Percentiles rank a stretch among this genome's conserved stretches.
These are phyloP conservation scores for Drosophila ogumai DNA, from an alignment of 1,140 invertebrate genomes.

Conservation along the genomic window DNA sequence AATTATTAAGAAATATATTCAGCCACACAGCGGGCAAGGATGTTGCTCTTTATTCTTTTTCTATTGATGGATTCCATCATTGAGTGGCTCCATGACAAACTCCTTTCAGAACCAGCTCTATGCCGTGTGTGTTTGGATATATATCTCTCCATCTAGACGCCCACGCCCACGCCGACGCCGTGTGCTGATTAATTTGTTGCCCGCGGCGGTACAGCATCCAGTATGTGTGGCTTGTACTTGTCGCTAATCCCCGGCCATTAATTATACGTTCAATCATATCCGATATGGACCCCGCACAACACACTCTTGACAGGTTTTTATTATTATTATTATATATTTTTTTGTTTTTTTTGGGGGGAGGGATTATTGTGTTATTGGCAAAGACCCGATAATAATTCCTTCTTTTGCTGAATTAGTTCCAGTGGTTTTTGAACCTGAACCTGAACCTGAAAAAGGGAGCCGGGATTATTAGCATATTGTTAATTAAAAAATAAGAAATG, in stretches of 20 bases:
- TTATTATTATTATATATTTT: background rate
- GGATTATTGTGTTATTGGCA: conserved; percentile 36
- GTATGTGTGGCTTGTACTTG: conserved; percentile 64
- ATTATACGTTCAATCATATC: conserved; percentile 80
- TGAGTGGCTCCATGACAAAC: conserved; percentile 35
- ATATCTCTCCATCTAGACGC: conserved; percentile 66
- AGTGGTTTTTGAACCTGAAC: conserved; percentile 52
- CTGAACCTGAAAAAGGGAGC: conserved; percentile 23
- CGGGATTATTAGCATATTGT: conserved; percentile 44
- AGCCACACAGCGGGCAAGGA: conserved; percentile 28
- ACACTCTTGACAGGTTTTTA: conserved; percentile 28
- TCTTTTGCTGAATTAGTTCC: conserved; percentile 55
- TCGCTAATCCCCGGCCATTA: conserved; percentile 74
- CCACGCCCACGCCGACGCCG: conserved; percentile 44
- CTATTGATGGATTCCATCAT: conserved; percentile 26
- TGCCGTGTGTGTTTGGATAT: conserved; percentile 8
- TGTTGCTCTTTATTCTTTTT: background rate
- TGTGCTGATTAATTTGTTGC: conserved; percentile 76
- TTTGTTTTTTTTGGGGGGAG: background rate
- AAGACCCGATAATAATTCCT: conserved; percentile 53
- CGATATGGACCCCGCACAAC: conserved; percentile 53
- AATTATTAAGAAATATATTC: conserved; percentile 4
- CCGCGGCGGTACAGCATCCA: conserved; percentile 68
- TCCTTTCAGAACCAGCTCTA: conserved; percentile 54
- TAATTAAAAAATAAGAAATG: conserved; percentile 52